These are phyloP conservation scores for Diogma glabrata DNA, from an alignment of 2,888 invertebrate genomes.

Conservation along the genomic window DNA sequence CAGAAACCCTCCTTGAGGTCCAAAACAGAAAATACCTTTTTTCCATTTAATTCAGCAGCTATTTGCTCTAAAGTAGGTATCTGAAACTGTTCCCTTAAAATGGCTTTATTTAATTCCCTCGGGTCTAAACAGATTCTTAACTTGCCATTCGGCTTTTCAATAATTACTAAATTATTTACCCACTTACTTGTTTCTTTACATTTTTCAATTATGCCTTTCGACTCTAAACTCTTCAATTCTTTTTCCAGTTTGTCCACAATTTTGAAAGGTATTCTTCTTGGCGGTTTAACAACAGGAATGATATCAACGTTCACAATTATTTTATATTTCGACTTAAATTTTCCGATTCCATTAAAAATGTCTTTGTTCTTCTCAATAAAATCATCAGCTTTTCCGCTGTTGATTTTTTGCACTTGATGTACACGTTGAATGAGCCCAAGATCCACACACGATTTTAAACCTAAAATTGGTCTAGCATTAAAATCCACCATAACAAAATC, in stretches of 20 bases:
- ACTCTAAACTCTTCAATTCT: too few species aligned
- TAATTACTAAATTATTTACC: conserved; percentile 17
- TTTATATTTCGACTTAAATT: too few species aligned
- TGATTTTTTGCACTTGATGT: too few species aligned
- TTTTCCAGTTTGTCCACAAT: not conserved
- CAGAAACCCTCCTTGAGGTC: conserved; percentile 19
- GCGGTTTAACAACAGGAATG: too few species aligned
- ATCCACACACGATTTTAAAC: not conserved
- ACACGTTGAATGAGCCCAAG: not conserved
- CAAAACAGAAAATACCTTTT: conserved; percentile 21
- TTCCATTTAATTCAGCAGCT: conserved; percentile 19
- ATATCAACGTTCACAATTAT: too few species aligned
- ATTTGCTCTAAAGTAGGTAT: conserved; percentile 21
- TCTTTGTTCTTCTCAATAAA: not conserved
- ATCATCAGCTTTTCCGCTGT: too few species aligned
- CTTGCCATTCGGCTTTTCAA: conserved; percentile 18
- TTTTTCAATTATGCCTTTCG: too few species aligned
- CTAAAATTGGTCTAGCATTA: conserved; percentile 4
- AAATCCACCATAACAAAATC: not conserved
- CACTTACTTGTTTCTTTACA: not conserved
- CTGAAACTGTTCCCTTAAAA: conserved; percentile 21
- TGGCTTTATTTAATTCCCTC: conserved; percentile 20
- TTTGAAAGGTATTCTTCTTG: conserved; percentile 1
- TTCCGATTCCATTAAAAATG: too few species aligned
- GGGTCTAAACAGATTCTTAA: conserved; percentile 21